Percentiles rank a stretch among this genome's conserved stretches.
Evolutionary conservation across 2,797 vertebrate genomes (phyloP).

Genomic region (Channa striata): DNA sequence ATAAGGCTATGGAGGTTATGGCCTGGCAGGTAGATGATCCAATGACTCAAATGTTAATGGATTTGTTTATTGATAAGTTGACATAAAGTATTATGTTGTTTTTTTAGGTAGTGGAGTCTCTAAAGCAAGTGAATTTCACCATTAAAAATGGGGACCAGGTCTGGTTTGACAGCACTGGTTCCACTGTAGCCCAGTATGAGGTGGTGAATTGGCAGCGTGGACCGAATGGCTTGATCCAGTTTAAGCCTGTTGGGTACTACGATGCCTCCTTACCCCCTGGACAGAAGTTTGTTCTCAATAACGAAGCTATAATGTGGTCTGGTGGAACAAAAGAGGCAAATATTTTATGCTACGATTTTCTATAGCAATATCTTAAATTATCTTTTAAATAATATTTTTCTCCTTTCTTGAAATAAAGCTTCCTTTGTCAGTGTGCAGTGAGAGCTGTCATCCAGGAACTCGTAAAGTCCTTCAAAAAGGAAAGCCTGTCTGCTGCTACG

Average conservation of each 20-base stretch:
- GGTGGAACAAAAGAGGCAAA: constrained; percentile 71
- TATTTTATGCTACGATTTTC: background rate
- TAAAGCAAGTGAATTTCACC: constrained; percentile 80
- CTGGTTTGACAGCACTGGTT: constrained; percentile 82
- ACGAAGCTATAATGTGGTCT: constrained; percentile 74
- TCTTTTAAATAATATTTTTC: background rate
- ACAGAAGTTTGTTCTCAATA: constrained; percentile 72
- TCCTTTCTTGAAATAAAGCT: constrained; percentile 54
- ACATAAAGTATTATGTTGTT: background rate
- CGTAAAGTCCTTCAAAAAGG: constrained; percentile 66
- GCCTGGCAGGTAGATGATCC: constrained; percentile 76
- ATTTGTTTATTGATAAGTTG: background rate
- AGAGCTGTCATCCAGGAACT: constrained; percentile 78
- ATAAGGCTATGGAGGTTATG: constrained; percentile 54
- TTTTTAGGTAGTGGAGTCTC: constrained; percentile 73
- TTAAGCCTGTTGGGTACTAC: constrained; percentile 82
- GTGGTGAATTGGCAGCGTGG: constrained; percentile 83
- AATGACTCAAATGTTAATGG: background rate
- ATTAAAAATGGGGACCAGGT: constrained; percentile 74
- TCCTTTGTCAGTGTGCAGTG: constrained; percentile 81
- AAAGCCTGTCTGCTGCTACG: constrained; percentile 73
- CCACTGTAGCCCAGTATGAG: constrained; percentile 78
- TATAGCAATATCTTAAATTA: background rate
- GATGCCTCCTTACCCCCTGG: constrained; percentile 76
- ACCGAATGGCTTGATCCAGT: constrained; percentile 66